Conservation (phyloP, 2,797 vertebrate genomes). For the Monodelphis domestica region DNA sequence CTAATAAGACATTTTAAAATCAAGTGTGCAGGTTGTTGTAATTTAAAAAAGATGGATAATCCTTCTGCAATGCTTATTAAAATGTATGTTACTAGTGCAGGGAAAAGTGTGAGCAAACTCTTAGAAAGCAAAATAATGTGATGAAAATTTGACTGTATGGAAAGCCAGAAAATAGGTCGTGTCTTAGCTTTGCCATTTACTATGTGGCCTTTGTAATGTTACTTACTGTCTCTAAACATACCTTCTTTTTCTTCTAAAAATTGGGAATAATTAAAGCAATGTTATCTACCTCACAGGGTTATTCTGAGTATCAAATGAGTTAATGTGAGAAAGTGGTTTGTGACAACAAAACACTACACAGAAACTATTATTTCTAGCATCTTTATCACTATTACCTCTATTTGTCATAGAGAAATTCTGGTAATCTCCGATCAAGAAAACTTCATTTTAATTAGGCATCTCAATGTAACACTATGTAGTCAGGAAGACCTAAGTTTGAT, state of each 20-base stretch:
- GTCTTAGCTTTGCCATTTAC: background rate
- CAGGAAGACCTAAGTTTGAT: background rate
- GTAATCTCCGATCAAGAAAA: background rate
- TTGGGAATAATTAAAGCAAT: background rate
- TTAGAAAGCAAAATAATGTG: background rate
- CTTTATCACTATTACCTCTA: background rate
- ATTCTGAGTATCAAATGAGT: background rate
- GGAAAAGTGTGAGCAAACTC: background rate
- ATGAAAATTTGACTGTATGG: background rate
- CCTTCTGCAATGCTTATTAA: background rate
- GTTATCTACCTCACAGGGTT: background rate
- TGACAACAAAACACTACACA: background rate
- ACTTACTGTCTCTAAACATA: background rate
- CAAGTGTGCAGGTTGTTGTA: background rate
- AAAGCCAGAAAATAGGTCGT: background rate
- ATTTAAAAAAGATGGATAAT: constrained; percentile 42
- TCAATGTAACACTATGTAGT: background rate
- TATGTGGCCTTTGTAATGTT: background rate
- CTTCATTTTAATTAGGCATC: background rate
- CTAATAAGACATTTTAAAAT: constrained; percentile 24
- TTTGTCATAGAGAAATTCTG: background rate
- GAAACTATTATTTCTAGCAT: background rate
- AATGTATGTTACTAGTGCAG: background rate
- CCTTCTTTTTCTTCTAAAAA: background rate
- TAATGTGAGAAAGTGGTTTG: background rate